Evolutionary conservation across 2,113 vertebrate species (phyloP).

Genomic region (Tympanuchus pallidicinctus): DNA sequence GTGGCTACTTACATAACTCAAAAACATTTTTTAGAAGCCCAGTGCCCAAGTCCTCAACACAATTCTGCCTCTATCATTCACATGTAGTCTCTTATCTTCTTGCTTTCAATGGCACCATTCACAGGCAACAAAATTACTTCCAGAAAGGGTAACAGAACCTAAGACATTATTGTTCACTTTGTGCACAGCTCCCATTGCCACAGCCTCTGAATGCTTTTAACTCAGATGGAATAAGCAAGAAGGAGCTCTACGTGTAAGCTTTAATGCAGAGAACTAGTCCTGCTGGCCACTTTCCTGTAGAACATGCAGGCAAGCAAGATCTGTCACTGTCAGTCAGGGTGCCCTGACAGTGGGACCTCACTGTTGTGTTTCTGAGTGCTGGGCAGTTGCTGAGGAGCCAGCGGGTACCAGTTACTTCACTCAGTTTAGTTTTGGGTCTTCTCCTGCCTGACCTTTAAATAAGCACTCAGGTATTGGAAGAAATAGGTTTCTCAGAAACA

Average conservation of each 20-base stretch:
- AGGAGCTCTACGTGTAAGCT: neutral
- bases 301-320: neutral
- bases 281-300: neutral
- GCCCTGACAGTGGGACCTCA: neutral
- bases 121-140: neutral
- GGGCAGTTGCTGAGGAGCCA: neutral
- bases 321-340: neutral
- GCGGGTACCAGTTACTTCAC: neutral
- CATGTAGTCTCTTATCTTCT: neutral
- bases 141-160: conserved; percentile 33
- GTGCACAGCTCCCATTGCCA: neutral
- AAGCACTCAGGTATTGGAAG: neutral
- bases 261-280: neutral
- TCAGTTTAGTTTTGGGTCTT: neutral
- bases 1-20: neutral
- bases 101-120: neutral
- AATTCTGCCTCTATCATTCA: neutral
- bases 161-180: neutral
- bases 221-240: neutral
- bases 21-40: neutral
- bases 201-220: neutral
- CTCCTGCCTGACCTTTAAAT: neutral
- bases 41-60: neutral
- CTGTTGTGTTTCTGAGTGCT: neutral
- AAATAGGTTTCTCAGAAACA: neutral